Evolutionary conservation across 2,888 invertebrate species (phyloP), one percentile per base, ranked within the genome.

Genomic region (Syritta pipiens): DNA sequence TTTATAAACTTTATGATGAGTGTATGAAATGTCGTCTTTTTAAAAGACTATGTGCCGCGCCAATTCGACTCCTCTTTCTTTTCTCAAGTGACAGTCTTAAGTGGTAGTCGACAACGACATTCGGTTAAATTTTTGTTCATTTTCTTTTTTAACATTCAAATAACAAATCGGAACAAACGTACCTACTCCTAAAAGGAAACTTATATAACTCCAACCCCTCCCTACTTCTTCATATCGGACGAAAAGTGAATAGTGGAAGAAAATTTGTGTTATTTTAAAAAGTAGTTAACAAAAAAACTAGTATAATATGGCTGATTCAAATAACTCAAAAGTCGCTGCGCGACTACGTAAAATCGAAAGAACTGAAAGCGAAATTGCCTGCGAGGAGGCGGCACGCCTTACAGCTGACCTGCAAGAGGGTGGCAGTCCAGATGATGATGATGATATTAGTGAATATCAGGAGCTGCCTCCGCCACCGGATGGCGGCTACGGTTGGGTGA

Each of bases 401-500:
- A 95, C 95, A 12, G 91, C 90, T 74, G 91, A 91, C 83, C 86
- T 89, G 82, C 89, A 89, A 81, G 92, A 92, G 40, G 92, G 90
- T 37, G 91, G 91, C 57, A 92, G 82, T 59, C 85, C 84, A 22
- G 93, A 91, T 60, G 93, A 93, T 82, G 91, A 91, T 49, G 92
- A 91, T 82, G 92, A 91, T 83, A 90, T 89, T 37, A 92, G 93
- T 87, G 93, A 95, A 86, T 94, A 94, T 85, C 93, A 93, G 83
- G 94, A 94, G 83, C 90, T 95, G 81, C 96, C 96, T 17, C 95
- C 96, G 62, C 96, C 96, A 57, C 96, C 96, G 32, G 96, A 96
- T 88, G 96, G 96, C 82, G 97, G 97, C 53, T 96, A 94, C 88
- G 95, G 95, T 30, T 96, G 96, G 96, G 94, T 98, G 85, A 95